Percentiles rank a stretch among this genome's conserved stretches.
Conservation (phyloP, 2,888 invertebrate species). For the Dolichomitus sp. region DNA sequence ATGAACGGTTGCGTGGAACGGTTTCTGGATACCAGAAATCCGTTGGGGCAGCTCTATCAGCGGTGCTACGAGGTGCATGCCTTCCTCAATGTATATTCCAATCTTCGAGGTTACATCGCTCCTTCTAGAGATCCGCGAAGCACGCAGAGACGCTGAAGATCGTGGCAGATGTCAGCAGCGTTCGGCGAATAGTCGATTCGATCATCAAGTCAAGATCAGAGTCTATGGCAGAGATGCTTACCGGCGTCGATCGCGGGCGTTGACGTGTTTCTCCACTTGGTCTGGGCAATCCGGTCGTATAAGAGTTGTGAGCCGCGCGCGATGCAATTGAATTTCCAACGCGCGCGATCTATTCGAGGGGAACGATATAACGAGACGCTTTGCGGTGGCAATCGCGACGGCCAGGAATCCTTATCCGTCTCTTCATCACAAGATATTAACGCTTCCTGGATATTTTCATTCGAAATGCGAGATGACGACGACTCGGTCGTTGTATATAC, state of each 20-base stretch:
- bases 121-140: constrained; percentile 35
- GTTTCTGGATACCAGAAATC: constrained; percentile 33
- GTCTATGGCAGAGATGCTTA: constrained; percentile 11
- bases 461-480: constrained; percentile 29
- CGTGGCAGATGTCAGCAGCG: constrained; percentile 45
- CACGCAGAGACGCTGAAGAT: constrained; percentile 56
- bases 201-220: constrained; percentile 38
- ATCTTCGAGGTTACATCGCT: constrained; percentile 17
- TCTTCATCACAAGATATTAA: constrained; percentile 60
- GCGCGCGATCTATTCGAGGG: constrained; percentile 27
- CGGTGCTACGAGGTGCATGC: constrained; percentile 36
- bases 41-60: constrained; percentile 21
- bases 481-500: constrained; percentile 17
- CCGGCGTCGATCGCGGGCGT: constrained; percentile 12
- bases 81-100: background rate
- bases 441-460: constrained; percentile 60
- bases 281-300: constrained; percentile 24
- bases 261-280: constrained; percentile 35
- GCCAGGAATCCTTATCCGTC: constrained; percentile 54
- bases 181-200: constrained; percentile 43
- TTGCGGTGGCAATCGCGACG: constrained; percentile 43
- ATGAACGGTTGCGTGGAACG: background rate
- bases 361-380: constrained; percentile 60
- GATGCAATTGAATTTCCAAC: constrained; percentile 60
- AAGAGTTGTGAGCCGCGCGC: background rate